These are phyloP conservation scores for Amiota mariae DNA, from an alignment of 2,888 invertebrate genomes.

Conservation along the genomic window DNA sequence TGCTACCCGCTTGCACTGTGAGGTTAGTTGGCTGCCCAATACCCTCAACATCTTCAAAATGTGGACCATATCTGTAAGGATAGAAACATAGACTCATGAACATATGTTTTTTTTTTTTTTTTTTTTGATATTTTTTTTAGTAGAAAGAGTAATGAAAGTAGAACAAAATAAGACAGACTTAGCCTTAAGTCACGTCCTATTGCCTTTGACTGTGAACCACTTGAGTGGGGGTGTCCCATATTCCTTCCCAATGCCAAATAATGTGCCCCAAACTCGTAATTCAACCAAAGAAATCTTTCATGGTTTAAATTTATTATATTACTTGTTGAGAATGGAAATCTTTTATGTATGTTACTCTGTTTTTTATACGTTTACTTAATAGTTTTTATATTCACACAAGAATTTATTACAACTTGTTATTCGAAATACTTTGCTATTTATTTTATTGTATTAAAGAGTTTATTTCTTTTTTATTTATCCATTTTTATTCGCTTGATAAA, in stretches of 20 bases:
- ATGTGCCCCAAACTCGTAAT: neutral
- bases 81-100: neutral
- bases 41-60: slow-evolving; percentile 77
- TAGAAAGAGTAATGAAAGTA: neutral
- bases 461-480: too few species aligned
- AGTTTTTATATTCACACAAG: too few species aligned
- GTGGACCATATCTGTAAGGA: slow-evolving; percentile 79
- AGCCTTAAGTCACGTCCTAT: slow-evolving; percentile 10
- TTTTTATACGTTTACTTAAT: too few species aligned
- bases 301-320: too few species aligned
- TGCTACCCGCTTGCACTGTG: slow-evolving; percentile 83
- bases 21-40: slow-evolving; percentile 80
- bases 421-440: too few species aligned
- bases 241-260: neutral
- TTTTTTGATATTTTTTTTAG: slow-evolving; percentile 39
- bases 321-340: too few species aligned
- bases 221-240: neutral
- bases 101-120: slow-evolving; percentile 25
- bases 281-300: neutral
- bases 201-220: slow-evolving; percentile 25
- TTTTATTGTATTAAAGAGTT: too few species aligned
- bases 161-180: neutral
- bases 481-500: too few species aligned
- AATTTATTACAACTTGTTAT: too few species aligned
- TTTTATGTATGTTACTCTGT: too few species aligned